These are phyloP conservation scores for Spizella passerina DNA, from an alignment of 2,797 vertebrate genomes.

Conservation along the genomic window DNA sequence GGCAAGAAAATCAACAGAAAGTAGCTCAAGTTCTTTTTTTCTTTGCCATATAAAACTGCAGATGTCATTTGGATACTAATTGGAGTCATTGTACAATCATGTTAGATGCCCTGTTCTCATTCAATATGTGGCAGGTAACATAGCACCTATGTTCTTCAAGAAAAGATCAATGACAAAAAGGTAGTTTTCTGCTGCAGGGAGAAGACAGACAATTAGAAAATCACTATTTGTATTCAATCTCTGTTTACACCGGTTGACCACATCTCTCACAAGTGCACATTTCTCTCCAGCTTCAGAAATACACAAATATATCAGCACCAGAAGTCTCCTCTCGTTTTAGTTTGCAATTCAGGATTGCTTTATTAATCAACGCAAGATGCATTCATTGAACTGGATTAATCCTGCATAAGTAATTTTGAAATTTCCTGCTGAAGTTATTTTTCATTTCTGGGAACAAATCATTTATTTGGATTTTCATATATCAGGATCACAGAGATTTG, in stretches of 20 bases:
- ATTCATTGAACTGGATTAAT: slow-evolving; percentile 85
- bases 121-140: slow-evolving; percentile 18
- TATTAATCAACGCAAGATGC: slow-evolving; percentile 80
- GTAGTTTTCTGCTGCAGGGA: slow-evolving; percentile 27
- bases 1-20: background rate
- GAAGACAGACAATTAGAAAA: slow-evolving; percentile 61
- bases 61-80: slow-evolving; percentile 10
- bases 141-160: background rate
- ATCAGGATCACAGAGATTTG: slow-evolving; percentile 86
- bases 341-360: slow-evolving; percentile 83
- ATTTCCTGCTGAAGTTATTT: slow-evolving; percentile 81
- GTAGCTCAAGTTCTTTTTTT: background rate
- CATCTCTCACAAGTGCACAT: slow-evolving; percentile 44
- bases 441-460: slow-evolving; percentile 84
- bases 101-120: slow-evolving; percentile 18
- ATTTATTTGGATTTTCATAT: slow-evolving; percentile 85
- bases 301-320: slow-evolving; percentile 68
- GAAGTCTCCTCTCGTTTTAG: slow-evolving; percentile 72
- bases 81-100: background rate
- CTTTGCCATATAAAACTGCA: background rate
- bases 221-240: slow-evolving; percentile 62
- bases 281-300: slow-evolving; percentile 64
- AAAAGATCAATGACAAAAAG: slow-evolving; percentile 38
- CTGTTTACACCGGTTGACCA: slow-evolving; percentile 67
- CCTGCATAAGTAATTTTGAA: slow-evolving; percentile 84